Evolutionary conservation across 2,113 vertebrate genomes (phyloP).

Genomic region (Rana temporaria): DNA sequence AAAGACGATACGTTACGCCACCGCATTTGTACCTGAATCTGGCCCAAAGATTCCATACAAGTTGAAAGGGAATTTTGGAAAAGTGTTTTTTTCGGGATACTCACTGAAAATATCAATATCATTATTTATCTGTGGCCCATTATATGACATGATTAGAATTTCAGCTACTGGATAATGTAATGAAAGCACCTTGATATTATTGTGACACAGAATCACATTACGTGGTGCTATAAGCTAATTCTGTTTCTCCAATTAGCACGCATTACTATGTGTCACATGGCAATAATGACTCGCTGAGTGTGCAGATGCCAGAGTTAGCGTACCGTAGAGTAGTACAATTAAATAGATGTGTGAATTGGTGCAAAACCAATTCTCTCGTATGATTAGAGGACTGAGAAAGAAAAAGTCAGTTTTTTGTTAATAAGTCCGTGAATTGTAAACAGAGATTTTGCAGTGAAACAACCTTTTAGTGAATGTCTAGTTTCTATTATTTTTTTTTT

Average conservation of each 20-base stretch:
- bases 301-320: slow-evolving; percentile 31
- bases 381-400: slow-evolving; percentile 2
- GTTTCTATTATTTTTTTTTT: too few relatives aligned
- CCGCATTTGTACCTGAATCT: too few relatives aligned
- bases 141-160: background rate
- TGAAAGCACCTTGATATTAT: slow-evolving; percentile 19
- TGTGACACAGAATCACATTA: slow-evolving; percentile 18
- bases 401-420: slow-evolving; percentile 13
- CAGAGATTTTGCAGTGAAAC: background rate
- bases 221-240: slow-evolving; percentile 14
- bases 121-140: background rate
- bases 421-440: slow-evolving; percentile 23
- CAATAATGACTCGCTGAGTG: slow-evolving; percentile 17
- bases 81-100: too few relatives aligned
- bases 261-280: slow-evolving; percentile 35
- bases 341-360: slow-evolving; percentile 48
- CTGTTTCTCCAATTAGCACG: slow-evolving; percentile 29
- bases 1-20: too few relatives aligned
- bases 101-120: too few relatives aligned
- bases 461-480: too few relatives aligned
- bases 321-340: slow-evolving; percentile 41
- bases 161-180: background rate
- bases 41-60: too few relatives aligned
- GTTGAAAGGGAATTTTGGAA: too few relatives aligned
- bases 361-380: slow-evolving; percentile 42